phyloP scores from a whole-genome alignment of 2,888 invertebrate genomes.

The Opisthograptis luteolata region DNA sequence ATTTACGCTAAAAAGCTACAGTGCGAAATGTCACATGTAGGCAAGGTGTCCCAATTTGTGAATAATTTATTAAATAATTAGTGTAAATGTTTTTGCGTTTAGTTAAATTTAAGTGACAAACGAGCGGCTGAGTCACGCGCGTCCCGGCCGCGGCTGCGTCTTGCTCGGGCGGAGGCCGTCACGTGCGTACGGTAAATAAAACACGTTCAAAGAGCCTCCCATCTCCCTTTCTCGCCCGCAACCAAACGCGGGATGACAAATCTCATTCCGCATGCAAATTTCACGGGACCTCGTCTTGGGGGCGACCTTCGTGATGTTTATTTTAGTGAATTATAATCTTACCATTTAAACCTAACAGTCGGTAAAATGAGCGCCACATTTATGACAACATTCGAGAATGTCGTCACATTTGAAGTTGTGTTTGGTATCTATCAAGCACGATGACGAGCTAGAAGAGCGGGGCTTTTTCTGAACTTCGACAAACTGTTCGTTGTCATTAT shows the following conservation, averaged over 20 bases:
- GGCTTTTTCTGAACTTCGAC: too few relatives aligned
- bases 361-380: slow-evolving; percentile 42
- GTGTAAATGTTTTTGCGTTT: slow-evolving; percentile 50
- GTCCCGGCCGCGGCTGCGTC: slow-evolving; percentile 55
- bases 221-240: slow-evolving; percentile 41
- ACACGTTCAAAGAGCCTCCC: slow-evolving; percentile 60
- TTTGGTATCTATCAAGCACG: slow-evolving; percentile 45
- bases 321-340: slow-evolving; percentile 51
- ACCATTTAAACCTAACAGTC: slow-evolving; percentile 43
- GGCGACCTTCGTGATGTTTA: slow-evolving; percentile 51
- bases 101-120: slow-evolving; percentile 71
- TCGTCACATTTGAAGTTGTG: slow-evolving; percentile 52
- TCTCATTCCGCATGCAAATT: slow-evolving; percentile 72
- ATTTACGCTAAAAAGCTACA: not conserved
- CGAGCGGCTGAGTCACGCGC: slow-evolving; percentile 59
- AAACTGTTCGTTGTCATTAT: too few relatives aligned
- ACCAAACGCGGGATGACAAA: slow-evolving; percentile 63
- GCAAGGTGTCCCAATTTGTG: not conserved
- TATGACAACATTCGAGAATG: slow-evolving; percentile 44
- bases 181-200: slow-evolving; percentile 73
- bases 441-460: slow-evolving; percentile 55
- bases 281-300: slow-evolving; percentile 50
- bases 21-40: not conserved
- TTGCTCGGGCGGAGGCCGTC: slow-evolving; percentile 49
- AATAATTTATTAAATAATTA: slow-evolving; percentile 53